Conservation (phyloP, 1,140 invertebrate species). For the Aethina tumida region DNA sequence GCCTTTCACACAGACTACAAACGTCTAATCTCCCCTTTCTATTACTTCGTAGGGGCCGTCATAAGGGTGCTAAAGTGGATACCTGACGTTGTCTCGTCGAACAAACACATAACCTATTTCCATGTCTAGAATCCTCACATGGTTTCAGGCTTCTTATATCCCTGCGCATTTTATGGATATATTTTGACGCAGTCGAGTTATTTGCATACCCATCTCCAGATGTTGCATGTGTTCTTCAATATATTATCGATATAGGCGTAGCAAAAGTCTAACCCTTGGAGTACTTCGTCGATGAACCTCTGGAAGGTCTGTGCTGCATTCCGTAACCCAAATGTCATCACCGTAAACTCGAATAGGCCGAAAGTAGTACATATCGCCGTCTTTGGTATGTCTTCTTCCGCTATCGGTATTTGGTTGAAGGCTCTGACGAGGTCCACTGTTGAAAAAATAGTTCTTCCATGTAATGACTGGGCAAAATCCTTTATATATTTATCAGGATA, state of each 20-base stretch:
- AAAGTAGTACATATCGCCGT: conserved; percentile 19
- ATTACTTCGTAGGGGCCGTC: too few species aligned
- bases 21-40: too few species aligned
- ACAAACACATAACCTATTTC: too few species aligned
- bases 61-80: too few species aligned
- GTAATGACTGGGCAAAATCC: conserved; percentile 14
- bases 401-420: conserved; percentile 38
- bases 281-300: conserved; percentile 10
- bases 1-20: too few species aligned
- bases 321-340: conserved; percentile 12
- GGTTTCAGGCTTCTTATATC: too few species aligned
- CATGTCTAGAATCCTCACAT: too few species aligned
- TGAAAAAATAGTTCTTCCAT: conserved; percentile 32
- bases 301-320: conserved; percentile 25
- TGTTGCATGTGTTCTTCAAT: too few species aligned
- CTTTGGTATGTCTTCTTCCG: conserved; percentile 20
- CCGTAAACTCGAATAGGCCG: conserved; percentile 20
- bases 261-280: conserved; percentile 11
- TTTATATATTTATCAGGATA: conserved; percentile 20
- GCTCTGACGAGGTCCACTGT: conserved; percentile 30
- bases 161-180: too few species aligned
- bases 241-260: conserved; percentile 14
- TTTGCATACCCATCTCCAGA: too few species aligned
- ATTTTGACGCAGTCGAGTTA: too few species aligned
- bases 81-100: too few species aligned